These are phyloP conservation scores for Rhineura floridana DNA, from an alignment of 2,113 vertebrate genomes.

Conservation along the genomic window DNA sequence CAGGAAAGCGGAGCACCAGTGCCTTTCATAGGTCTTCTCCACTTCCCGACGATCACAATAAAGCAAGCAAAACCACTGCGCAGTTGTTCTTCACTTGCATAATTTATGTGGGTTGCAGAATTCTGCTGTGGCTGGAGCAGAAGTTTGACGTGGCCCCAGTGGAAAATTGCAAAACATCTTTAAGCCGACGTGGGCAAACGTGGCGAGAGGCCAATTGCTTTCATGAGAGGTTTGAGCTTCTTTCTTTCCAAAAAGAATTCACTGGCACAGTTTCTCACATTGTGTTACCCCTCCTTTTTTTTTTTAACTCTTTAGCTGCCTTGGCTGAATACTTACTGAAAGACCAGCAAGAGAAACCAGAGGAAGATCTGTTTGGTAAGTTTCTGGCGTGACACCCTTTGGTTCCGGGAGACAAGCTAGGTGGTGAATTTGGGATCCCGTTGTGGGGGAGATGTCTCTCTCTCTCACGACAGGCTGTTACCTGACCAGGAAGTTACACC, in stretches of 20 bases:
- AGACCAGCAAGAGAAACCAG: constrained; percentile 70
- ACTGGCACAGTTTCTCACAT: no score
- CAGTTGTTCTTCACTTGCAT: no score
- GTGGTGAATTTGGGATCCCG: background rate
- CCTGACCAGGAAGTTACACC: background rate
- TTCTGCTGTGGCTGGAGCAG: background rate
- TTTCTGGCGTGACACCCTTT: background rate
- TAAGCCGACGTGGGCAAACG: no score
- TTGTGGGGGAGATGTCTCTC: background rate
- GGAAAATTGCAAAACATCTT: no score
- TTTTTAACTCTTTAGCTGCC: constrained; percentile 63
- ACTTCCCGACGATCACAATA: no score
- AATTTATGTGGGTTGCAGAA: background rate
- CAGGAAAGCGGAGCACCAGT: no score
- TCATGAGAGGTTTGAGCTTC: no score
- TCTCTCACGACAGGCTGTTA: background rate
- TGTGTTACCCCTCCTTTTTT: background rate
- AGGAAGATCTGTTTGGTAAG: constrained; percentile 78
- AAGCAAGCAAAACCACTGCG: no score
- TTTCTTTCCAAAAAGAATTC: background rate
- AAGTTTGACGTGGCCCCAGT: no score
- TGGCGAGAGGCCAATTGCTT: background rate
- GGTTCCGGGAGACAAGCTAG: background rate
- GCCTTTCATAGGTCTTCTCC: no score
- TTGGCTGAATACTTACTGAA: constrained; percentile 78